Conservation (phyloP, 2,888 invertebrate species). For the Drosophila austrosaltans region DNA sequence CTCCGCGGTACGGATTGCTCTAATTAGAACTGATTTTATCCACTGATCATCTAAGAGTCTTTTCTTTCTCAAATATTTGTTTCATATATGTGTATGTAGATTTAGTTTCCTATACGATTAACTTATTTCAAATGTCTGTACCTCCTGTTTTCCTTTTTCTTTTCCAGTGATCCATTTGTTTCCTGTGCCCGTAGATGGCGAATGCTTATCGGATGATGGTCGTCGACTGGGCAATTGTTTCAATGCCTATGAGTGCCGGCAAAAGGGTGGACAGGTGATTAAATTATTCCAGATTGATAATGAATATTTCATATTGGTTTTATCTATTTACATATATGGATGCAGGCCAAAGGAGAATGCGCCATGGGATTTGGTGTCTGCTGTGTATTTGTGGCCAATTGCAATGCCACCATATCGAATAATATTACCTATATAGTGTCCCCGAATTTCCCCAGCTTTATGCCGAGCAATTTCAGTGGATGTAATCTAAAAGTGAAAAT, state of each 20-base stretch:
- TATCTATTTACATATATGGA: neutral
- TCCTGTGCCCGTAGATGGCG: conserved; percentile 92
- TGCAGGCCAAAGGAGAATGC: conserved; percentile 88
- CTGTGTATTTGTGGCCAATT: conserved; percentile 91
- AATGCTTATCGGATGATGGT: conserved; percentile 89
- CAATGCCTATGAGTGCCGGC: conserved; percentile 92
- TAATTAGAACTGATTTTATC: no score
- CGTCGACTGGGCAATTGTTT: conserved; percentile 90
- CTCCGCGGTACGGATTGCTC: no score
- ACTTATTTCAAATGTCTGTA: no score
- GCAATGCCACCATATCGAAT: conserved; percentile 89
- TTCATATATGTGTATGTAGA: no score
- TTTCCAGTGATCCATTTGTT: conserved; percentile 90
- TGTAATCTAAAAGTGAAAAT: conserved; percentile 90
- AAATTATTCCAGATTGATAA: neutral
- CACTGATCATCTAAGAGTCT: no score
- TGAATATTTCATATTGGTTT: no score
- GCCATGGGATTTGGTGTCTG: conserved; percentile 94
- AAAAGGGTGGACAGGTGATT: conserved; percentile 85
- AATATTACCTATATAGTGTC: conserved; percentile 93
- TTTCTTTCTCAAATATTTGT: no score
- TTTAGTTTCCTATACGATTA: no score
- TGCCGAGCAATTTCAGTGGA: conserved; percentile 86
- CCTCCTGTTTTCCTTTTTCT: neutral
- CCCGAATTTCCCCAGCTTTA: conserved; percentile 91